phyloP scores from a whole-genome alignment of 2,888 invertebrate genomes.

The Dusona sp. region DNA sequence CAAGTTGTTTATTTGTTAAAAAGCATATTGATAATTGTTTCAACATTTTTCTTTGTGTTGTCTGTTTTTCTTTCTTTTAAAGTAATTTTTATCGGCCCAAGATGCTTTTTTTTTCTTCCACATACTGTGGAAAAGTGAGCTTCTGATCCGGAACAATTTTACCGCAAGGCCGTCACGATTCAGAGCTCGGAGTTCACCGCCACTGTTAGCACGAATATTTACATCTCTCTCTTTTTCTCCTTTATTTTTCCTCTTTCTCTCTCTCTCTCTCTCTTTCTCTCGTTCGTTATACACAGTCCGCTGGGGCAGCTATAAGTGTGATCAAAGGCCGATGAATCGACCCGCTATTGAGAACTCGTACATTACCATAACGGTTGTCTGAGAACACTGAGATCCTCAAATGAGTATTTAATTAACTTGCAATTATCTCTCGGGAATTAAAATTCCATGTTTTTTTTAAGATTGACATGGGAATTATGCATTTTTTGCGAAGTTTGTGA shows the following conservation, averaged over 20 bases:
- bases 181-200: constrained; percentile 62
- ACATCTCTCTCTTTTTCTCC: constrained; percentile 4
- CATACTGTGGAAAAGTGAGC: constrained; percentile 70
- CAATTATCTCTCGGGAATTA: neutral
- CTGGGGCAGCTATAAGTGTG: constrained; percentile 31
- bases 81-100: neutral
- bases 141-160: constrained; percentile 74
- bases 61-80: neutral
- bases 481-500: neutral
- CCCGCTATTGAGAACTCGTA: constrained; percentile 32
- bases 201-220: constrained; percentile 52
- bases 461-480: neutral
- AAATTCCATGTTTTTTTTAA: neutral
- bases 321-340: constrained; percentile 58
- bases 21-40: neutral
- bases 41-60: neutral
- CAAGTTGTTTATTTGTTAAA: too few species aligned
- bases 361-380: constrained; percentile 47
- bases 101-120: constrained; percentile 4
- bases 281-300: neutral
- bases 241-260: neutral
- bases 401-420: constrained; percentile 30
- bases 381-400: neutral
- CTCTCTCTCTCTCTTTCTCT: constrained; percentile 9
- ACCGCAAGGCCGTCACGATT: constrained; percentile 74